Percentiles rank a stretch among this genome's conserved stretches.
Conservation (phyloP, 2,797 vertebrate species). For the Crax fasciolata region DNA sequence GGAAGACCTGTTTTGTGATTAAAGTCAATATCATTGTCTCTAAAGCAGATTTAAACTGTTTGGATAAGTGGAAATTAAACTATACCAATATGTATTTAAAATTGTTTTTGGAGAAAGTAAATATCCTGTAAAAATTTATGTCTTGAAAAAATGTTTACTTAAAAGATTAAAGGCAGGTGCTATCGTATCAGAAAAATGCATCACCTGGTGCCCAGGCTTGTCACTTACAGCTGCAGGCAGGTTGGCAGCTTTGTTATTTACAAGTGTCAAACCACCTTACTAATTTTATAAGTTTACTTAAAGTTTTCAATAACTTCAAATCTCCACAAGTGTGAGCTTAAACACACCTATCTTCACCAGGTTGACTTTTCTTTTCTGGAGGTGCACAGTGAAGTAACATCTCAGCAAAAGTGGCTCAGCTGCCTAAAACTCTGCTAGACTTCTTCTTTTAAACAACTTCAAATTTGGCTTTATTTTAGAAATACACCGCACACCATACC, state of each 20-base stretch:
- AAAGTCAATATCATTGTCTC: background rate
- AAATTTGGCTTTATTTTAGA: background rate
- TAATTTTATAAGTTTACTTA: background rate
- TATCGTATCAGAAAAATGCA: background rate
- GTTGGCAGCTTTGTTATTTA: background rate
- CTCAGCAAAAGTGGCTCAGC: background rate
- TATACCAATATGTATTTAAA: background rate
- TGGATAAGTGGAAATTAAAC: background rate
- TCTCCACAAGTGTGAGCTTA: background rate
- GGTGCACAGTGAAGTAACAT: background rate
- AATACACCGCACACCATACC: background rate
- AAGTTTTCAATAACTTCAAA: background rate
- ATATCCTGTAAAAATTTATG: background rate
- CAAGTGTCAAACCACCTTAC: background rate
- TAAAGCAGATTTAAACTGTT: background rate
- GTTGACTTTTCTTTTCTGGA: background rate
- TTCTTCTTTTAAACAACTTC: background rate
- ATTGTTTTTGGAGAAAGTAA: background rate
- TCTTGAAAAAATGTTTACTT: slow-evolving; percentile 19
- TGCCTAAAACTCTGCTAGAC: background rate
- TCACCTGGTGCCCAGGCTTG: background rate
- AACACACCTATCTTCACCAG: background rate
- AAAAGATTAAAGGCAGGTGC: slow-evolving; percentile 23
- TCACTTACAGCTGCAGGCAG: background rate
- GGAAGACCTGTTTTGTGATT: background rate